Evolutionary conservation across 2,888 invertebrate species (phyloP), one percentile per base, ranked within the genome.

Genomic region (Anodontia alba): DNA sequence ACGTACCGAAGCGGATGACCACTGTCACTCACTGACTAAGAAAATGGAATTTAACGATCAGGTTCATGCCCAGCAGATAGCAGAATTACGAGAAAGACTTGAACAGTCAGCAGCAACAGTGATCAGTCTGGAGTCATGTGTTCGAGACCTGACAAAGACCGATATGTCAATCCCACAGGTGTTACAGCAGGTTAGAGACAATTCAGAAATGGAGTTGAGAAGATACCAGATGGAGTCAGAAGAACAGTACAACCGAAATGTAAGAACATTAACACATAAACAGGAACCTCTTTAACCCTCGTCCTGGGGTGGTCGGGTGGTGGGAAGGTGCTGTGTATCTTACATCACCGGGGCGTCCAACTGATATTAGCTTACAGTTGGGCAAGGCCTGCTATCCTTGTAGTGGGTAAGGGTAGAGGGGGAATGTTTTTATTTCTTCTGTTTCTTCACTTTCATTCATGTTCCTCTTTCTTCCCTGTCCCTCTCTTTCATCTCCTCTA

Each of bases 1-100:
- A 23, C 73, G 91, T 26, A 89, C 89, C 10, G 91, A 92, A 70
- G 86, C 89, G 26, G 92, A 92, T 42, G 92, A 92, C 79, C 87
- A 81, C 67, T 75, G 89, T 36, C 90, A 92, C 57, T 89, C 89
- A 33, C 76, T 91, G 29, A 78, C 80, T n/a, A 87, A 92, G 77
- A 91, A 92, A 72, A 70, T 90, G 10, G 90, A 92, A 33, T 92
- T 93, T 73, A 83, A 88, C 31, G 89, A 90, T 0, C 90, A 91
- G 67, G 89, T 93, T 17, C 86, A 89, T 36, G 75, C 80, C 0
- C 89, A 91, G 76, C 90, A 90, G 67, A 71, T 88, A 10, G 78
- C 67, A 17, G 91, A 91, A 73, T 76, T 89, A 29, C 80, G 87
- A 42, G 85, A 88, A 38, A 78, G 91, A 12, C 78, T 90, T 8